Base-by-base conservation (phyloP, 2,888 invertebrate species). In the Cistogaster globosa region DNA sequence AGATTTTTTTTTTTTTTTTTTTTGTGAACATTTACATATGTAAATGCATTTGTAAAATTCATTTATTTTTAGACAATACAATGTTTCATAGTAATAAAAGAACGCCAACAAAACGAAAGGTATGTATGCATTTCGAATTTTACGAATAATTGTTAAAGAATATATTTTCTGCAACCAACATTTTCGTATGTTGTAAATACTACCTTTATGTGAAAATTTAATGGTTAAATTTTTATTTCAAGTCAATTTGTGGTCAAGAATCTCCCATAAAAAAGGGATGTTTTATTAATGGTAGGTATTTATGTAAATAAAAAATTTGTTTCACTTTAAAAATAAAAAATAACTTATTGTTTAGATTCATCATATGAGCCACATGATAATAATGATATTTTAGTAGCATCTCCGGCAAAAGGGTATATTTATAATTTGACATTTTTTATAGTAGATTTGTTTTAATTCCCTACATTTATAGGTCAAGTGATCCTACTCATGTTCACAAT, bases 31-130 rank as follows among this genome's bases (percentile, higher is more conserved):
- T n/a, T 16, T 48, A 1, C 5, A 45, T 45, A 48, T 7, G n/a
- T n/a, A 48, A n/a, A n/a, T 48, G 14, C 2, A 16, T 48, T 16
- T 48, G n/a, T 16, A 53, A 53, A 9, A 18, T 53, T 53, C 14
- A 22, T 9, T 57, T 76, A 62, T 57, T 55, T 79, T 16, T 57
- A 87, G 87, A 79, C 6, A 55, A 63, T 51, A 51, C 53, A 26
- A 42, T n/a, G 9, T 2, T 38, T 12, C 58, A 60, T 22, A 32
- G 32, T 32, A 6, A 6, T n/a, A 51, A 53, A n/a, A 74, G 60
- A 51, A 74, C 38, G 0, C 20, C 77, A 14, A n/a, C 12, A 16
- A 87, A 86, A 67, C 76, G 87, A 51, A 86, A 83, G 79, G 87
- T 87, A 78, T 22, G 42, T 71, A 51, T 48, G n/a, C n/a, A 42